Evolutionary conservation across 2,888 invertebrate genomes (phyloP), one percentile per base, ranked within the genome.

Genomic region (Apoda limacodes): DNA sequence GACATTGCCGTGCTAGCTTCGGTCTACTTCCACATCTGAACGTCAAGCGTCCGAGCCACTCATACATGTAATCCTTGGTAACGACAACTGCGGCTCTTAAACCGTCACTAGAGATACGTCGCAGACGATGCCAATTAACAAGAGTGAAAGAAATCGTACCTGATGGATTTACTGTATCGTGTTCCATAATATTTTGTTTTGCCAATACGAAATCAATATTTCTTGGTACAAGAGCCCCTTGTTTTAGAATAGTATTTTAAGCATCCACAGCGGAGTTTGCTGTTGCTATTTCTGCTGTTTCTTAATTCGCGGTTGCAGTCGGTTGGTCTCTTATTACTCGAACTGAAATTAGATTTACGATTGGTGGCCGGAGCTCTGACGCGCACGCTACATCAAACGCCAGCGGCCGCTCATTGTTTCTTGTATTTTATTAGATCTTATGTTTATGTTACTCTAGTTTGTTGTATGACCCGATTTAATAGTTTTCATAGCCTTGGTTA

Each of bases 291-390:
- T 37, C 40, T 39, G 45, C 41, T 49, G 47, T 48, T 51, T 50
- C 52, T 44, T 48, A 48, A 51, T 52, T 48, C 47, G 48, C 48
- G 48, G 45, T 48, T 54, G 52, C 57, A 55, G 52, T 52, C 46
- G 50, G 43, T 48, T 46, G 55, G 55, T 17, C 7, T 17, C 17
- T 17, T 52, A 58, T 58, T 55, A 55, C 58, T 51, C 48, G 50
- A 46, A 55, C 61, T 66, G 61, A 72, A 57, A 68, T 74, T 76
- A 71, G 67, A 70, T 78, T 76, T 69, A 76, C 68, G 74, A 76
- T 62, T 63, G 57, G 52, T 52, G 49, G 59, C 58, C 52, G 53
- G 51, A 37, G 55, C 54, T 61, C 54, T 72, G 74, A 70, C 71
- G 69, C 56, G 61, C 48, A 57, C 47, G 61, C 62, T 56, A 63